These are phyloP conservation scores for Deroplatys truncata DNA, from an alignment of 2,888 invertebrate genomes.

Conservation along the genomic window DNA sequence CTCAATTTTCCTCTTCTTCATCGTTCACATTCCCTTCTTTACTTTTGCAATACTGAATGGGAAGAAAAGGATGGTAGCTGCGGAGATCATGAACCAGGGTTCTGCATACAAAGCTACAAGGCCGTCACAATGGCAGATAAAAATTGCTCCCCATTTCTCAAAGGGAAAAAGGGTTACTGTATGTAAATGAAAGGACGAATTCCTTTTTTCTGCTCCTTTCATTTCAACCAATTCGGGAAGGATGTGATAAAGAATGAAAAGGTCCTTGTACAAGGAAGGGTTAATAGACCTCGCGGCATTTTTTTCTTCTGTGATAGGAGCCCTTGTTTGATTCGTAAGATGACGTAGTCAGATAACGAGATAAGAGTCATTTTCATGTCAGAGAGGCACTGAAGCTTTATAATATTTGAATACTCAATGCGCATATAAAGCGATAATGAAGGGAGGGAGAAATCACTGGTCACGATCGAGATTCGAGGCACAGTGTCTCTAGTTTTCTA, in stretches of 20 bases:
- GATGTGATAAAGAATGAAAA: not conserved
- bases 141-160: slow-evolving; percentile 26
- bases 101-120: not conserved
- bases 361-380: not conserved
- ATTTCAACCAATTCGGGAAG: not conserved
- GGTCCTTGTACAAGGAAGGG: not conserved
- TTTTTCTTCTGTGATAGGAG: not conserved
- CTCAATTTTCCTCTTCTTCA: not conserved
- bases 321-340: not conserved
- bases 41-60: not conserved
- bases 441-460: no score
- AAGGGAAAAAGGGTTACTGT: not conserved
- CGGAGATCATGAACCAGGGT: not conserved
- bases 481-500: no score
- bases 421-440: no score
- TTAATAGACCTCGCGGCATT: not conserved
- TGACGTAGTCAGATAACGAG: not conserved
- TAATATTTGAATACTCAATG: no score
- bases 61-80: not conserved
- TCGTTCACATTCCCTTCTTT: not conserved
- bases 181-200: slow-evolving; percentile 6
- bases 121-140: slow-evolving; percentile 14
- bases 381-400: not conserved
- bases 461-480: no score
- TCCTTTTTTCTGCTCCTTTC: not conserved